Conservation (phyloP, 2,888 invertebrate species). For the Pemphredon lugubris region DNA sequence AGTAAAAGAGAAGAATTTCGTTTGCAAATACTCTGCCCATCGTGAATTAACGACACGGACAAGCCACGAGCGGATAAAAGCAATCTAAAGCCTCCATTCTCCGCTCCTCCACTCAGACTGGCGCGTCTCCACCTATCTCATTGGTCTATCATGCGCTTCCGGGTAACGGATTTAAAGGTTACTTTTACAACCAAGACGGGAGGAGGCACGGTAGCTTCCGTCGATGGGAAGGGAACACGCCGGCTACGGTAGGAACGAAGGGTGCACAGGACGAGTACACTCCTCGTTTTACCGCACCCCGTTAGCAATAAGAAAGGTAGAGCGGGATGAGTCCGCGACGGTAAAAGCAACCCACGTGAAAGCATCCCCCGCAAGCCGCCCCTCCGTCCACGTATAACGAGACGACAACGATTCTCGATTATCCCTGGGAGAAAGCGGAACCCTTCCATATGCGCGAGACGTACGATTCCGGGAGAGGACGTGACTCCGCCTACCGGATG, state of each 20-base stretch:
- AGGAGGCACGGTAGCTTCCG: slow-evolving; percentile 17
- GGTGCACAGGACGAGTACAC: slow-evolving; percentile 8
- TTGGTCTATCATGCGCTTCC: slow-evolving; percentile 24
- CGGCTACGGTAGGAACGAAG: slow-evolving; percentile 36
- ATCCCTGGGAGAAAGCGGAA: slow-evolving; percentile 52
- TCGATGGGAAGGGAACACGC: slow-evolving; percentile 43
- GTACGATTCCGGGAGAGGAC: slow-evolving; percentile 56
- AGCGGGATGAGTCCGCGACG: slow-evolving; percentile 41
- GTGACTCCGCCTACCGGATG: slow-evolving; percentile 52
- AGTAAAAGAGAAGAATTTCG: too few species aligned
- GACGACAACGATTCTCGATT: slow-evolving; percentile 68
- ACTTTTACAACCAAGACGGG: slow-evolving; percentile 18
- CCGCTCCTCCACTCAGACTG: too few species aligned
- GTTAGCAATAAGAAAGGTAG: slow-evolving; percentile 48
- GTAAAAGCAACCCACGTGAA: slow-evolving; percentile 50
- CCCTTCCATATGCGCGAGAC: slow-evolving; percentile 64
- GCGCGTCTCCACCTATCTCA: not conserved
- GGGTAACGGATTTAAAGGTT: slow-evolving; percentile 40
- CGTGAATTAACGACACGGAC: too few species aligned
- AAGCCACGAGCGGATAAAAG: too few species aligned
- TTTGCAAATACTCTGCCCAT: too few species aligned
- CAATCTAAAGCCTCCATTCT: too few species aligned
- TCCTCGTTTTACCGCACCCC: slow-evolving; percentile 36
- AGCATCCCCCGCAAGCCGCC: slow-evolving; percentile 39
- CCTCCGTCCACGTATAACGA: slow-evolving; percentile 57